Base-by-base conservation (phyloP, 2,113 vertebrate genomes). In the Actenoides hombroni region DNA sequence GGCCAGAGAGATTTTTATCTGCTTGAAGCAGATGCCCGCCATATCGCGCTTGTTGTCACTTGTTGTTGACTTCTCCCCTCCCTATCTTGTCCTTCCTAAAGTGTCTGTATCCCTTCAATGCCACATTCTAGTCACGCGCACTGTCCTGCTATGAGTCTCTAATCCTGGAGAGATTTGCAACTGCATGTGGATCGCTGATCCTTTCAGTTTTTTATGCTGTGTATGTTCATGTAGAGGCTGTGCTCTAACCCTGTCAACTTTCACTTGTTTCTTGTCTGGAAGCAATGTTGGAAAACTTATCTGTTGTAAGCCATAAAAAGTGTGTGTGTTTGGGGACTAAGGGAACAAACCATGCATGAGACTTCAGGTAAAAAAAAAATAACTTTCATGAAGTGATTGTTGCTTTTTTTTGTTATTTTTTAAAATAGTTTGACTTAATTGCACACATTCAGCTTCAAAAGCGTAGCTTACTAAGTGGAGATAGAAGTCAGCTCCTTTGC, bases 171-270 rank as follows among this genome's bases (percentile, higher is more conserved):
- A 21, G 29, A 26, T 24, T 21, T 44, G 17, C 63, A 51, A 29
- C 49, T 83, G 39, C 49, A 48, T 16, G 11, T 49, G 44, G 28
- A 25, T 31, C 46, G 35, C 21, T 13, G 53, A 19, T 74, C 89
- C 49, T 49, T 65, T 85, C 57, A 83, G 56, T 29, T 69, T 85
- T 60, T 18, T 54, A 3, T 73, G 81, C 77, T 29, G 5, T 0
- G 0, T 54, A 2, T 88, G 18, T 61, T 76, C 31, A 33, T 40
- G 29, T n/a, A 10, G 11, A 64, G 75, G 37, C 44, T 0, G 0
- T 77, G 28, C 23, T 86, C 68, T 77, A 49, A 63, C 18, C 7
- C 26, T 48, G 2, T 44, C 53, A 80, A 54, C 4, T 46, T n/a
- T 31, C 7, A 31, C n/a, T 65, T 83, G 46, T 77, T 77, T 86